Conservation (phyloP, 2,888 invertebrate genomes). For the Elysia crispata region DNA sequence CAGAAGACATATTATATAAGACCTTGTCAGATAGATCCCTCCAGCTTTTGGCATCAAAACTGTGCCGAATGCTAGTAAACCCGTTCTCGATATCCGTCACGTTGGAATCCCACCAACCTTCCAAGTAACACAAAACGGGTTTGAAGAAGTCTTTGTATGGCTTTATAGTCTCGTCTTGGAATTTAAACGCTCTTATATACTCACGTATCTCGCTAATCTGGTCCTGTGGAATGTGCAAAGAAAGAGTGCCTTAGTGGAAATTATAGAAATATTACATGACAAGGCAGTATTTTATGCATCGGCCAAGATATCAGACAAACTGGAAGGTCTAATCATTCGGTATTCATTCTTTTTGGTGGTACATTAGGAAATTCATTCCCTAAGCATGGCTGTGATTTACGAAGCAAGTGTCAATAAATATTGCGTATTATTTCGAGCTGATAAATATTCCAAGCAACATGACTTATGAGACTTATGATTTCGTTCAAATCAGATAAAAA, state of each 20-base stretch:
- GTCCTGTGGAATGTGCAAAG: slow-evolving; percentile 49
- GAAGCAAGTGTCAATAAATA: too few species aligned
- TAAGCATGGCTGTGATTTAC: too few species aligned
- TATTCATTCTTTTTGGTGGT: too few species aligned
- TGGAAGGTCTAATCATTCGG: too few species aligned
- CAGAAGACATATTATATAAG: not conserved
- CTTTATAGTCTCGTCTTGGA: slow-evolving; percentile 12
- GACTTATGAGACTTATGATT: too few species aligned
- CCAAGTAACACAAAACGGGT: slow-evolving; percentile 58
- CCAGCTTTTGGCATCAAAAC: not conserved
- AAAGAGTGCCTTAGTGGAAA: slow-evolving; percentile 40
- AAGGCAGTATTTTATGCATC: too few species aligned
- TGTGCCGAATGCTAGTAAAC: slow-evolving; percentile 62
- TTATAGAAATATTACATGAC: too few species aligned
- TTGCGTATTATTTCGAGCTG: too few species aligned
- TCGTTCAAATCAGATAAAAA: too few species aligned
- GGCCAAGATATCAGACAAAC: too few species aligned
- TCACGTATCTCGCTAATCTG: slow-evolving; percentile 11
- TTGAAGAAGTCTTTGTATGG: slow-evolving; percentile 11
- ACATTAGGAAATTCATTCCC: too few species aligned
- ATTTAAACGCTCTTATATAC: slow-evolving; percentile 18
- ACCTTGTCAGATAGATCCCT: slow-evolving; percentile 9
- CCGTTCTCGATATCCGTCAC: slow-evolving; percentile 61
- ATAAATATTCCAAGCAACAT: too few species aligned
- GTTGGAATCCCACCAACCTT: slow-evolving; percentile 68